Conservation (phyloP, 2,888 invertebrate species). For the Tinea pellionella region DNA sequence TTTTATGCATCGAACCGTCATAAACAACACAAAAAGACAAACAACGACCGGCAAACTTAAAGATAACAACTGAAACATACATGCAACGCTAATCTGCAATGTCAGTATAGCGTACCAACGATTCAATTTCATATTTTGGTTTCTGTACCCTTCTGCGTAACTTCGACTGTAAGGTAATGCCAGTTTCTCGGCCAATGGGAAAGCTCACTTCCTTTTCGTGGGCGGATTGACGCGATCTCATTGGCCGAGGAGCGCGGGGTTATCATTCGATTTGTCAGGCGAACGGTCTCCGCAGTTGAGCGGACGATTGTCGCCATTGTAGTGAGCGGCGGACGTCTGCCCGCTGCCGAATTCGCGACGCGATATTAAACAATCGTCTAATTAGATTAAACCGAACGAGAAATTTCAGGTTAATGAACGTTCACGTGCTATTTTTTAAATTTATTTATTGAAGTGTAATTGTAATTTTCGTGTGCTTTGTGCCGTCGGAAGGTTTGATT, state of each 20-base stretch:
- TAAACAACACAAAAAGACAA: slow-evolving; percentile 36
- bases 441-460: background rate
- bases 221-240: slow-evolving; percentile 49
- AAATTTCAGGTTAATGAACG: background rate
- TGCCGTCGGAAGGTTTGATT: background rate
- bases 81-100: slow-evolving; percentile 65
- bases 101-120: slow-evolving; percentile 57
- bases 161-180: slow-evolving; percentile 67
- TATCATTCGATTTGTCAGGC: slow-evolving; percentile 62
- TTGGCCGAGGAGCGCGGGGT: slow-evolving; percentile 51
- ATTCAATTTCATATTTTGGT: slow-evolving; percentile 64
- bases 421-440: background rate
- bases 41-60: slow-evolving; percentile 36
- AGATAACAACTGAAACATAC: slow-evolving; percentile 43
- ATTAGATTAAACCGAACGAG: slow-evolving; percentile 3
- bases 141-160: slow-evolving; percentile 65
- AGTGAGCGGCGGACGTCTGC: slow-evolving; percentile 48
- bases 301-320: slow-evolving; percentile 67
- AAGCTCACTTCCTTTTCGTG: slow-evolving; percentile 49
- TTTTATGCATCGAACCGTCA: slow-evolving; percentile 27
- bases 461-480: slow-evolving; percentile 1
- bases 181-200: slow-evolving; percentile 64
- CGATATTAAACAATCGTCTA: slow-evolving; percentile 39
- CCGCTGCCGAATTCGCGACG: slow-evolving; percentile 39
- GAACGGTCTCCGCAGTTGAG: slow-evolving; percentile 57